Base-by-base conservation (phyloP, 2,797 vertebrate genomes). In the Enteromius argenteus region DNA sequence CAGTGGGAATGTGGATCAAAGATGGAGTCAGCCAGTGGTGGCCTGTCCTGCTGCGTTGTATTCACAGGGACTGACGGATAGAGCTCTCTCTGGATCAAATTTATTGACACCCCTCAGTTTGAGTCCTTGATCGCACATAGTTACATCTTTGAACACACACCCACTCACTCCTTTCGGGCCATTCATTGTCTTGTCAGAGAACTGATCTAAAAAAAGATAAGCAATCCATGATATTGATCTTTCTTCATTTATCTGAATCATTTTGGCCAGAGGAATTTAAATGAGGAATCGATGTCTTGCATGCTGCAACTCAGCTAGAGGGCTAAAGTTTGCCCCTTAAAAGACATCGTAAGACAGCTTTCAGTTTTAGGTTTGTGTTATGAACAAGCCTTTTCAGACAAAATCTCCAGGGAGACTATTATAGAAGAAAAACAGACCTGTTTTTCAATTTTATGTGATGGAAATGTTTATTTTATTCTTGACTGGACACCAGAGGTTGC, bases 201-300 rank as follows among this genome's bases (percentile, higher is more conserved):
- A 78, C 62, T 7, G 51, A 60, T 67, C 81, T 74, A 66, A 83
- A 85, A 79, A 79, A 83, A 66, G 27, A 74, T 78, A 78, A 81
- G 39, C 32, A 62, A 86, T 86, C 85, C 67, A 86, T 86, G 71
- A 81, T 80, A 89, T 85, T 37, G 86, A 87, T 84, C 84, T 75
- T 51, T 76, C 27, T 75, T 80, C 73, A 84, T 84, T 86, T 88
- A 82, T 67, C 81, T 64, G 35, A 74, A 79, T 86, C 81, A 81
- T 84, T 81, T 81, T 42, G n/a, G n/a, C 81, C 39, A 35, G 64
- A 81, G 67, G 84, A 88, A 86, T 88, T 88, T 73, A 88, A 84
- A 88, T 84, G 87, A 86, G 78, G 79, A 86, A 81, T 84, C 80
- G 0, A 85, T 83, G 44, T 49, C 23, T 75, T 49, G 13, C 68